Evolutionary conservation across 2,888 invertebrate genomes (phyloP), one percentile per base, ranked within the genome.

Genomic region (Sipha maydis): DNA sequence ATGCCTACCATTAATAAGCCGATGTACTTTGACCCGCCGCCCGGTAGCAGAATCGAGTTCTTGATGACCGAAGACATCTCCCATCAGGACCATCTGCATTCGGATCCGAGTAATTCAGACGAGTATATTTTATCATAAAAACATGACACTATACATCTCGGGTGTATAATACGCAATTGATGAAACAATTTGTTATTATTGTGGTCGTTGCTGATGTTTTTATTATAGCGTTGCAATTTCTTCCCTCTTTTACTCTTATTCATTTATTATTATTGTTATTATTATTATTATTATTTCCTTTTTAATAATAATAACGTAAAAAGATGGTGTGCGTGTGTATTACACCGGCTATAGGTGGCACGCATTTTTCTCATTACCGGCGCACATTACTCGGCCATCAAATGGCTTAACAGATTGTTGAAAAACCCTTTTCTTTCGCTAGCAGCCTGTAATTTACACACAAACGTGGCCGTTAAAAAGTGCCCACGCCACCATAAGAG

Each of bases 281-380:
- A 75, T 75, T 75, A 75, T 38, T 28, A 14, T 34, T 54, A 21
- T 56, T n/a, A 21, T 48, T 31, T 19, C 34, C 14, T n/a, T 28
- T 79, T 79, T 61, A 84, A 61, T 75, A 88, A 80, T 61, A 80
- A 75, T 61, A 86, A 82, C 41, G 25, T 88, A 85, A 85, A 77
- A 78, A 85, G 85, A 85, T 41, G 75, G 80, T 75, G 88, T 88
- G 88, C 80, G 88, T 88, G 88, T 82, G 56, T 67, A 88, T 75
- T 80, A 28, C n/a, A 17, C 17, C 38, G 41, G 71, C 73, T 79
- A 41, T 80, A 61, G 80, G 80, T 54, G 73, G 86, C 88, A 88
- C 88, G 88, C 88, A 88, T 88, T 88, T 88, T 88, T 80, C 88
- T 88, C 88, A 88, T 88, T 88, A 88, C 80, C 88, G 17, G 41